Evolutionary conservation across 2,888 invertebrate species (phyloP).

Genomic region (Pecten maximus): DNA sequence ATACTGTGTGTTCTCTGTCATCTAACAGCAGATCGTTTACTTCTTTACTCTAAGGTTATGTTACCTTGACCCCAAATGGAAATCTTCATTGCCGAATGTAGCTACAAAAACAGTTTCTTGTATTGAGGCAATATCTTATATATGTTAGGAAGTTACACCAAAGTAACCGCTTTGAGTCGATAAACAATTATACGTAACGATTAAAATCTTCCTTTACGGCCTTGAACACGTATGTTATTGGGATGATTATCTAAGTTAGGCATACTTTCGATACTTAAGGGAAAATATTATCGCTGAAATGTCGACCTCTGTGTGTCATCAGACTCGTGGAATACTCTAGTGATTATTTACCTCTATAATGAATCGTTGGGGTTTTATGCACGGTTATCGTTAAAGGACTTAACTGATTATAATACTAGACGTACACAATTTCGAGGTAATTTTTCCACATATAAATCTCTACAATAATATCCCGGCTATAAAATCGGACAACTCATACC

Average conservation of each 20-base stretch:
- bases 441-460: neutral
- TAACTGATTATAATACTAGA: neutral
- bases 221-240: neutral
- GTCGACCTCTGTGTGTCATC: neutral
- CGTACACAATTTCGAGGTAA: neutral
- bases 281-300: neutral
- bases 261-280: neutral
- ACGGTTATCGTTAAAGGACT: neutral
- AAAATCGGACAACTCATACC: neutral
- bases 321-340: neutral
- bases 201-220: neutral
- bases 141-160: no score
- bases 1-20: no score
- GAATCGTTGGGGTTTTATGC: neutral
- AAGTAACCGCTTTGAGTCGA: neutral
- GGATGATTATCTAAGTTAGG: neutral
- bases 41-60: neutral
- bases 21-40: no score
- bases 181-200: neutral
- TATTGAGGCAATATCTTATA: no score
- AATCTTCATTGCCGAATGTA: no score
- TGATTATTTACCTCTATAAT: neutral
- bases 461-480: neutral
- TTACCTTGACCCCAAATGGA: neutral
- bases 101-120: no score